These are phyloP conservation scores for Hyla sarda DNA, from an alignment of 2,113 vertebrate genomes.

Conservation along the genomic window DNA sequence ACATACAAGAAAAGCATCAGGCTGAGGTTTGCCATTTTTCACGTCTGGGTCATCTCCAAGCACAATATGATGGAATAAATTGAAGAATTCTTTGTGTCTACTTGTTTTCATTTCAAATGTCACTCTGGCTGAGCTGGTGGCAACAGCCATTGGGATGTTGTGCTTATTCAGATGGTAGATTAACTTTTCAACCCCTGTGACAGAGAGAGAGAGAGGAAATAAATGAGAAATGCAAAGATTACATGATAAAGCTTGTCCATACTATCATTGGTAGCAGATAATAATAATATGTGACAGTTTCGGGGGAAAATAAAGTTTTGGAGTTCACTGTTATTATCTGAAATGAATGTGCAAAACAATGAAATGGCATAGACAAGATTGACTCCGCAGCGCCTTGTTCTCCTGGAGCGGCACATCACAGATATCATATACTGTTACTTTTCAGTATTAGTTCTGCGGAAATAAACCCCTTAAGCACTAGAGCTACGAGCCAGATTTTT, in stretches of 20 bases:
- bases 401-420: neutral
- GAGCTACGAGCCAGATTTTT: neutral
- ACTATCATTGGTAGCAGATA: conserved; percentile 30
- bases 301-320: conserved; percentile 2
- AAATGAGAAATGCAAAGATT: conserved; percentile 44
- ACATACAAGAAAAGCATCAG: conserved; percentile 87
- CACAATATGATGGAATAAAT: conserved; percentile 82
- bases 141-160: conserved; percentile 82
- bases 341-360: conserved; percentile 26
- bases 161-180: conserved; percentile 80
- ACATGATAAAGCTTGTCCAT: conserved; percentile 40
- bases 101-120: conserved; percentile 82
- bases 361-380: neutral
- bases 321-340: neutral
- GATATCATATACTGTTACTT: neutral
- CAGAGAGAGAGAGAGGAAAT: conserved; percentile 50
- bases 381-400: too few species aligned
- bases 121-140: conserved; percentile 78
- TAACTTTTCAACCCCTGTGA: conserved; percentile 82
- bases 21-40: conserved; percentile 80
- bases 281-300: conserved; percentile 28
- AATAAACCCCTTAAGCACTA: neutral
- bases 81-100: conserved; percentile 81
- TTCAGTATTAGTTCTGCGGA: neutral
- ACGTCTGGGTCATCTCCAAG: conserved; percentile 89